These are phyloP conservation scores for Thymelicus acteon DNA, from an alignment of 2,888 invertebrate genomes.

Conservation along the genomic window DNA sequence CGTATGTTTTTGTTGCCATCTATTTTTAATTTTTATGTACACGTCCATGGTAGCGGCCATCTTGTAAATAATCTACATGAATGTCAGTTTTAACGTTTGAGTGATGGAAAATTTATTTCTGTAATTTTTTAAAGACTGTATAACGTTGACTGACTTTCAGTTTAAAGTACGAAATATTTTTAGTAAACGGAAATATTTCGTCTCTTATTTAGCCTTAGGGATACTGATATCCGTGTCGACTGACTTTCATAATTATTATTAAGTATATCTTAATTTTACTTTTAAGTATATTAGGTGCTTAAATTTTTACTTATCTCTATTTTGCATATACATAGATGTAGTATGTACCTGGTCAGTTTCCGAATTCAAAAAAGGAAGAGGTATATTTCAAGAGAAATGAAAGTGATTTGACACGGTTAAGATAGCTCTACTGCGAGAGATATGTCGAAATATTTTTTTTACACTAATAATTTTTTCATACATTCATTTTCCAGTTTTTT, in stretches of 20 bases:
- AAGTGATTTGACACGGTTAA: neutral
- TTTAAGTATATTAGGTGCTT: no score
- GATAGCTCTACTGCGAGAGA: neutral
- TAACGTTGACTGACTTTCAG: conserved; percentile 18
- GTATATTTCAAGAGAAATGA: no score
- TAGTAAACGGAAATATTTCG: neutral
- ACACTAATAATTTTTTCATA: no score
- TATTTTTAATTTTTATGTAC: conserved; percentile 45
- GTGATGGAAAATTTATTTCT: neutral
- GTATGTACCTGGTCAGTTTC: no score
- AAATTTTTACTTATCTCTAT: no score
- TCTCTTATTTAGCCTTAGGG: neutral
- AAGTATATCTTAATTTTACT: no score
- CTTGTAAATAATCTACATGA: conserved; percentile 28
- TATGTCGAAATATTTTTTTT: neutral
- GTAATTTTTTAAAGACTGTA: neutral
- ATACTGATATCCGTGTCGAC: conserved; percentile 2
- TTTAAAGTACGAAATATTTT: conserved; percentile 15
- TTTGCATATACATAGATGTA: no score
- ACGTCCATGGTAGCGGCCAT: conserved; percentile 29
- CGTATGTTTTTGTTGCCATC: conserved; percentile 51
- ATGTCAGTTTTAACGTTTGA: conserved; percentile 17
- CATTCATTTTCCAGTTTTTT: neutral
- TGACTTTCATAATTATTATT: no score
- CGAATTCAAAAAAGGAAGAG: no score